A percentile compares a stretch with the other conserved stretches of the same genome.
phyloP scores from a whole-genome alignment of 2,888 invertebrate species.

The Eustalomyia histrio region DNA sequence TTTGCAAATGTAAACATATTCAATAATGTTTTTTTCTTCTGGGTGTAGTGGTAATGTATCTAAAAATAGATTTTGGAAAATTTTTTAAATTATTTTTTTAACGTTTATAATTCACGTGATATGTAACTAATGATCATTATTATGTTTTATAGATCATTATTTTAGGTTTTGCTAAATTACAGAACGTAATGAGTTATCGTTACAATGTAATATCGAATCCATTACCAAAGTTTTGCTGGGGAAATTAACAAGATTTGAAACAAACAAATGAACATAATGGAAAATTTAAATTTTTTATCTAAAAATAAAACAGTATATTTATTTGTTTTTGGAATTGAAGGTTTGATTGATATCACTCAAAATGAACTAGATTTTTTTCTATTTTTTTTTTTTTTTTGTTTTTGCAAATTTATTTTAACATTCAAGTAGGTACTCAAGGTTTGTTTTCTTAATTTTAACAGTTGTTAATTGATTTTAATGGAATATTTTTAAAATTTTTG shows the following conservation, averaged over 20 bases:
- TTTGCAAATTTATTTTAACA: background rate
- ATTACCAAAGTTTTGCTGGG: too few species aligned
- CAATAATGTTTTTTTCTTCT: too few species aligned
- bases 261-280: background rate
- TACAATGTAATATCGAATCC: too few species aligned
- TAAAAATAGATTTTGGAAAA: too few species aligned
- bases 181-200: too few species aligned
- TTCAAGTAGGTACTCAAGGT: background rate
- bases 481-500: slow-evolving; percentile 4
- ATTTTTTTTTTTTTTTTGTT: background rate
- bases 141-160: too few species aligned
- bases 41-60: too few species aligned
- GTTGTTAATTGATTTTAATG: background rate
- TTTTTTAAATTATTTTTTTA: too few species aligned
- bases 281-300: background rate
- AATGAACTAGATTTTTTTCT: background rate
- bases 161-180: too few species aligned
- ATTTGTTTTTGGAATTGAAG: background rate
- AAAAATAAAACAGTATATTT: background rate
- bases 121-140: too few species aligned
- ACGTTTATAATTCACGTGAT: too few species aligned
- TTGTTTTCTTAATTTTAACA: background rate
- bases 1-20: too few species aligned
- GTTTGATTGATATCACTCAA: background rate
- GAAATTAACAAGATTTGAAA: background rate